phyloP scores from a whole-genome alignment of 2,888 invertebrate species.

The Nysson spinosus region DNA sequence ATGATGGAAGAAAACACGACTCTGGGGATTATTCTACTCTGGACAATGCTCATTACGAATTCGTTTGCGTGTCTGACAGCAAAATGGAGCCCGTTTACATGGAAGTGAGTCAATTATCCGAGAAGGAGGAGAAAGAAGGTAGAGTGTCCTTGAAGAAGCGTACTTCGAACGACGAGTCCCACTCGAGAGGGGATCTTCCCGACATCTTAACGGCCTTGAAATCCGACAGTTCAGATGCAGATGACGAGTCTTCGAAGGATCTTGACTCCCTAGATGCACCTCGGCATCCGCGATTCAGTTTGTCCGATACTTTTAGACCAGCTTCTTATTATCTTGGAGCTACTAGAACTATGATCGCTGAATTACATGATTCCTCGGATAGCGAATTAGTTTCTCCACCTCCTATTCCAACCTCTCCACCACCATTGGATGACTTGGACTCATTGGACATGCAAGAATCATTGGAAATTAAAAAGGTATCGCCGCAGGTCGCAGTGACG shows the following conservation, averaged over 20 bases:
- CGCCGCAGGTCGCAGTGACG: constrained; percentile 76
- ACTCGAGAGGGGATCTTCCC: constrained; percentile 79
- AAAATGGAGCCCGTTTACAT: constrained; percentile 90
- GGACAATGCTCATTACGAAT: constrained; percentile 83
- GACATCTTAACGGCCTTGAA: constrained; percentile 81
- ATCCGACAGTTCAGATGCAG: constrained; percentile 88
- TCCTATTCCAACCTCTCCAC: constrained; percentile 87
- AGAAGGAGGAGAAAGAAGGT: constrained; percentile 52
- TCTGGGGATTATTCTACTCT: constrained; percentile 79
- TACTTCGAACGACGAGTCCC: constrained; percentile 64
- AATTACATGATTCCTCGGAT: constrained; percentile 88
- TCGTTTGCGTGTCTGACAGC: constrained; percentile 83
- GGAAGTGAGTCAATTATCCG: constrained; percentile 82
- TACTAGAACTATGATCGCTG: constrained; percentile 81
- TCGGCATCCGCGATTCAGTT: constrained; percentile 87
- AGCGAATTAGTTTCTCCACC: constrained; percentile 89
- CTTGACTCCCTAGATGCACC: constrained; percentile 83
- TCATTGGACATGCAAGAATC: constrained; percentile 78
- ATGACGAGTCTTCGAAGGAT: constrained; percentile 90
- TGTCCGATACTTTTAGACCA: constrained; percentile 92
- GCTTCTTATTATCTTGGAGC: constrained; percentile 91
- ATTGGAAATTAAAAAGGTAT: constrained; percentile 65
- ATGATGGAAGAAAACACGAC: constrained; percentile 87
- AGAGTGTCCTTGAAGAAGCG: constrained; percentile 69
- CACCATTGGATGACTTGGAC: constrained; percentile 85